These are phyloP conservation scores for Adela reaumurella DNA, from an alignment of 2,888 invertebrate species.

Conservation along the genomic window DNA sequence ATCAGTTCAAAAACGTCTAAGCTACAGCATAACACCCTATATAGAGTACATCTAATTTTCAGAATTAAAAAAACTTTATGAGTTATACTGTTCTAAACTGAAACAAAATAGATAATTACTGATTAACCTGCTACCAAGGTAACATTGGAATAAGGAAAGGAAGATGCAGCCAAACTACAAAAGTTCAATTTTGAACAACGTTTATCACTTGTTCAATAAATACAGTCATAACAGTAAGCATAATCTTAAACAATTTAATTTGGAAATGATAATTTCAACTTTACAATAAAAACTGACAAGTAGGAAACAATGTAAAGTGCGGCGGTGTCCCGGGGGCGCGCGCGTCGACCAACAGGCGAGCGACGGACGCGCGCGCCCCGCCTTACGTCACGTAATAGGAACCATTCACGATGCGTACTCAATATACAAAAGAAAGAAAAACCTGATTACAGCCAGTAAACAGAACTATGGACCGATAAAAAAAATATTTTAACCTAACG, in stretches of 20 bases:
- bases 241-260: conserved; percentile 52
- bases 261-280: conserved; percentile 43
- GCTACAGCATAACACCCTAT: too few species aligned
- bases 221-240: conserved; percentile 57
- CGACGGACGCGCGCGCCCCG: background rate
- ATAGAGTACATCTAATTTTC: too few species aligned
- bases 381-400: background rate
- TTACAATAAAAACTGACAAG: conserved; percentile 35
- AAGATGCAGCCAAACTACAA: background rate
- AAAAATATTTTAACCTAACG: background rate
- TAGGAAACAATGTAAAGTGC: conserved; percentile 28
- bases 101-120: too few species aligned
- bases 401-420: background rate
- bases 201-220: conserved; percentile 54
- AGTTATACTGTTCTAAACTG: too few species aligned
- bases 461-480: background rate
- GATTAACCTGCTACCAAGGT: too few species aligned
- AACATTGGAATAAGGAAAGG: background rate
- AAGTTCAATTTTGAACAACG: background rate
- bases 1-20: too few species aligned
- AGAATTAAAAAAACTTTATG: too few species aligned
- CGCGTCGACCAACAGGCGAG: background rate
- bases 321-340: conserved; percentile 1
- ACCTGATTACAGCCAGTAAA: background rate
- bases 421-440: background rate